A percentile compares a stretch with the other conserved stretches of the same genome.
phyloP scores from a whole-genome alignment of 2,113 vertebrate species.

The Microtus pennsylvanicus region DNA sequence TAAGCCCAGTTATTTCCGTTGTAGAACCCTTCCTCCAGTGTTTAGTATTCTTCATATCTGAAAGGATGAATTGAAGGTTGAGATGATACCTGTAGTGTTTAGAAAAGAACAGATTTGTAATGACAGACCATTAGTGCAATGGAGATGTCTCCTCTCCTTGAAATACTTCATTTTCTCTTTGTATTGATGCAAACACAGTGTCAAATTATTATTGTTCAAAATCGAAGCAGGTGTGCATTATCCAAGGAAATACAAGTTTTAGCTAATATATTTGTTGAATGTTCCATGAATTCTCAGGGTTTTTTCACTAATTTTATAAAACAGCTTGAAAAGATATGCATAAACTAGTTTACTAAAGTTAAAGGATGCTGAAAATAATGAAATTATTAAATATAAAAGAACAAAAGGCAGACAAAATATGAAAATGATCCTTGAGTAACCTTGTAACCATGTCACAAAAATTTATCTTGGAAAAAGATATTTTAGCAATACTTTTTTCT shows the following conservation, averaged over 20 bases:
- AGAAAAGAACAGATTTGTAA: neutral
- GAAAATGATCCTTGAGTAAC: neutral
- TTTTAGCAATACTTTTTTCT: neutral
- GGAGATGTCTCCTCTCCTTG: neutral
- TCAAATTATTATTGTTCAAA: neutral
- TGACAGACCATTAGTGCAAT: neutral
- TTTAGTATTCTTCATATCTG: neutral
- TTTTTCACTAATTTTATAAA: neutral
- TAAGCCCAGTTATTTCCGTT: neutral
- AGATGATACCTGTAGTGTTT: neutral
- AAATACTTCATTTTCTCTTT: constrained; percentile 32
- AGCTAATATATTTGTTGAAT: neutral
- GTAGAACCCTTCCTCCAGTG: neutral
- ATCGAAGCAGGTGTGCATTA: neutral
- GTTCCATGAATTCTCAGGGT: neutral
- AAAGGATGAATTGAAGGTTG: neutral
- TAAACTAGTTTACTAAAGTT: neutral
- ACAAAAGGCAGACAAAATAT: neutral
- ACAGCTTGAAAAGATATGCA: neutral
- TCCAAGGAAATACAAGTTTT: neutral
- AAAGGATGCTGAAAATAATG: neutral
- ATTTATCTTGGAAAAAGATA: neutral
- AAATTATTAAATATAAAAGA: neutral
- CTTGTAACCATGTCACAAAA: neutral
- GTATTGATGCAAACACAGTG: constrained; percentile 8